A percentile compares a stretch with the other conserved stretches of the same genome.
Conservation (phyloP, 2,888 invertebrate species). For the Chrysomela aeneicollis region DNA sequence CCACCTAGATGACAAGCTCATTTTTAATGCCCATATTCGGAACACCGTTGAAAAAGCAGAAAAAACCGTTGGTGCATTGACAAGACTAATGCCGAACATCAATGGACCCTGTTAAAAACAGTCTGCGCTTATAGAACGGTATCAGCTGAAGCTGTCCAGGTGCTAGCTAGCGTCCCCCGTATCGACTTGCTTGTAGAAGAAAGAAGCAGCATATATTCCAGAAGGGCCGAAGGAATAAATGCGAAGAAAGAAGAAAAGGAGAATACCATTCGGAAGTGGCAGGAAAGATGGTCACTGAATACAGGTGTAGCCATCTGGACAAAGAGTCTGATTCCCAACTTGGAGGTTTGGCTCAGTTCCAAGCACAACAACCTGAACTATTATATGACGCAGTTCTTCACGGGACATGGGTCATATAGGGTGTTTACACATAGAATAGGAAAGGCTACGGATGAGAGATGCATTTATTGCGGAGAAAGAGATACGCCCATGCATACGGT, state of each 20-base stretch:
- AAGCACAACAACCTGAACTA: not conserved
- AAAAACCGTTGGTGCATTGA: not conserved
- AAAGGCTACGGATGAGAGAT: not conserved
- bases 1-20: slow-evolving; percentile 15
- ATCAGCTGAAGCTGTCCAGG: slow-evolving; percentile 23
- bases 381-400: slow-evolving; percentile 6
- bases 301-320: not conserved
- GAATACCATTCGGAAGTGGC: not conserved
- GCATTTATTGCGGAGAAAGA: slow-evolving; percentile 5
- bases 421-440: slow-evolving; percentile 2
- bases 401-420: slow-evolving; percentile 3
- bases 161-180: slow-evolving; percentile 18
- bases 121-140: slow-evolving; percentile 29
- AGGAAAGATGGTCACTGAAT: not conserved
- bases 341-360: not conserved
- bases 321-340: not conserved
- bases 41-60: slow-evolving; percentile 5
- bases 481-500: slow-evolving; percentile 1
- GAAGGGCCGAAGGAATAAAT: not conserved
- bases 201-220: not conserved
- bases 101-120: slow-evolving; percentile 6
- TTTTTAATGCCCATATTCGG: not conserved
- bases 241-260: not conserved
- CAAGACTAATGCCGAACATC: slow-evolving; percentile 1
- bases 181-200: not conserved